These are phyloP conservation scores for Ecdyonurus torrentis DNA, from an alignment of 2,888 invertebrate genomes.

Conservation along the genomic window DNA sequence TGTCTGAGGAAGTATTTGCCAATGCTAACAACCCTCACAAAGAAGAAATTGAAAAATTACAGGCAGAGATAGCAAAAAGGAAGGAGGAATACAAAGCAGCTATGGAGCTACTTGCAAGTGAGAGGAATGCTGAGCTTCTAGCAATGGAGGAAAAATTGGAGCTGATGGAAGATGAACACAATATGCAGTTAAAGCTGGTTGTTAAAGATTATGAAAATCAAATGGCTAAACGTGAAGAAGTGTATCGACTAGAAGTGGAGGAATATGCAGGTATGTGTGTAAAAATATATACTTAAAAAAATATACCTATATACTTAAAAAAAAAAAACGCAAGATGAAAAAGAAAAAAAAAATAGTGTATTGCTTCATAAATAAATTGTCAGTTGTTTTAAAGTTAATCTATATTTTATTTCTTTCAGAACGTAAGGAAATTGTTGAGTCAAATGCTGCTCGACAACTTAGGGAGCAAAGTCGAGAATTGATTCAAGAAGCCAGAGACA, in stretches of 20 bases:
- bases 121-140: conserved; percentile 18
- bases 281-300: too few relatives aligned
- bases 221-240: conserved; percentile 21
- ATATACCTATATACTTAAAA: too few relatives aligned
- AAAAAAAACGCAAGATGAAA: too few relatives aligned
- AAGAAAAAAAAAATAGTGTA: too few relatives aligned
- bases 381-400: too few relatives aligned
- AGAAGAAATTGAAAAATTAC: conserved; percentile 7
- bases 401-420: conserved; percentile 17
- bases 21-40: too few relatives aligned
- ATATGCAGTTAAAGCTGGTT: conserved; percentile 23
- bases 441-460: not conserved
- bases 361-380: too few relatives aligned
- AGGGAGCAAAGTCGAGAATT: not conserved
- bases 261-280: conserved; percentile 26
- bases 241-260: conserved; percentile 23
- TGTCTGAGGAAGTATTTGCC: too few relatives aligned
- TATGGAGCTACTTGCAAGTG: not conserved
- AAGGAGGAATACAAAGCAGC: conserved; percentile 8
- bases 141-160: conserved; percentile 19
- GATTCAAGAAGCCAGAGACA: not conserved
- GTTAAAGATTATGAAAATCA: conserved; percentile 26
- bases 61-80: conserved; percentile 17
- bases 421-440: conserved; percentile 21
- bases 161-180: conserved; percentile 21